These are phyloP conservation scores for Arctopsyche grandis DNA, from an alignment of 1,140 invertebrate species.

Conservation along the genomic window DNA sequence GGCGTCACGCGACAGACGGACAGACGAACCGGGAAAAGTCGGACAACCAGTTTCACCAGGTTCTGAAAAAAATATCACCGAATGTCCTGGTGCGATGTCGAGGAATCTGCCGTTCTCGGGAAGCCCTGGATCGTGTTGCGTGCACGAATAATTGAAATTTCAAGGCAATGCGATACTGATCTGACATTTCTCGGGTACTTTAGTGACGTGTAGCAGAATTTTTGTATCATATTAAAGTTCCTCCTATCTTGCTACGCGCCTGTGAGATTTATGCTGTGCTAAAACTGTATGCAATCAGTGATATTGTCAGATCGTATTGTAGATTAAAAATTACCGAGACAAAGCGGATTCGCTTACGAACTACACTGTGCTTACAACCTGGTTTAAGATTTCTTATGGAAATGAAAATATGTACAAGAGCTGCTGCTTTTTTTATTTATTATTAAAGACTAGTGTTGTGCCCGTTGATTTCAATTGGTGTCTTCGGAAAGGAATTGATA, in stretches of 20 bases:
- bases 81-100: not conserved
- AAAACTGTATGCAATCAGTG: not conserved
- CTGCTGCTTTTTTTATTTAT: no score
- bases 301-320: no score
- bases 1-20: not conserved
- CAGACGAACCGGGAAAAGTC: conserved; percentile 4
- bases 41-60: not conserved
- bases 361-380: no score
- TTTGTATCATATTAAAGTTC: not conserved
- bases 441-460: no score
- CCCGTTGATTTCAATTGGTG: no score
- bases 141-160: conserved; percentile 3
- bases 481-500: no score
- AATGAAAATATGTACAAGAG: no score
- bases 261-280: not conserved
- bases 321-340: no score
- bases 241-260: no score
- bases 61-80: not conserved
- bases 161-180: conserved; percentile 9
- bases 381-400: no score
- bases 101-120: not conserved
- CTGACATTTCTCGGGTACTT: not conserved
- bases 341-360: no score
- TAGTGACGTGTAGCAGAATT: not conserved
- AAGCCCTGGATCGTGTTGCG: not conserved